Base-by-base conservation (phyloP, 2,113 vertebrate species). In the Sylvilagus bachmani region DNA sequence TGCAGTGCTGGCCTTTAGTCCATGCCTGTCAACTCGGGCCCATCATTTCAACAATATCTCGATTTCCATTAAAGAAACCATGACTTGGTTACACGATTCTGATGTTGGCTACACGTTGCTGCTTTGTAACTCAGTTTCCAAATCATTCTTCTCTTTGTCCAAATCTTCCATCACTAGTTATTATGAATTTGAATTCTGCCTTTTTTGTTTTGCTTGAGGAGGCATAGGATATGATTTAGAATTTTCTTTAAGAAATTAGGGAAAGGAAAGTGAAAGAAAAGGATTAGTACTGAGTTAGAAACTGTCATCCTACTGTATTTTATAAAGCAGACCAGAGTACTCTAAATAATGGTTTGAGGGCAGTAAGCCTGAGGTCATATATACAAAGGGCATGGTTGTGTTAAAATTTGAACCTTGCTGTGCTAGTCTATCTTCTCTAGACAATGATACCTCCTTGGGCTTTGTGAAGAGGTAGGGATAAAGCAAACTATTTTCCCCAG, bases 171-270 rank as follows among this genome's bases (percentile, higher is more conserved):
- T n/a, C 19, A 7, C 29, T 62, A 14, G 12, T 67, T 27, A 61
- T 5, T 69, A 80, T 79, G 44, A 61, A 84, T 93, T 74, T 64
- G 19, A 90, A 69, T 83, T 89, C 77, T 85, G 8, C 36, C 66
- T 69, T 64, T 86, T 29, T 78, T 73, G 62, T 58, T 74, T 91
- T 92, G 58, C 61, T 75, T 31, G 27, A 27, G 17, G 2, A 85
- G 44, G 25, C 10, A 83, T 81, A 94, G 25, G 33, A 25, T 6
- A 84, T 90, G 31, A 80, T 75, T 62, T 93, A 21, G 49, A 33
- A 5, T 58, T 58, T 58, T 58, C 19, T 58, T 58, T 58, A 29
- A 21, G 24, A 93, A 87, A 85, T 66, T 36, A 49, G 61, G n/a
- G 24, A 44, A 93, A 92, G 27, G 22, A 93, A 64, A 73, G 25